Base-by-base conservation (phyloP, 1,140 invertebrate genomes). In the Drosophila takahashii region DNA sequence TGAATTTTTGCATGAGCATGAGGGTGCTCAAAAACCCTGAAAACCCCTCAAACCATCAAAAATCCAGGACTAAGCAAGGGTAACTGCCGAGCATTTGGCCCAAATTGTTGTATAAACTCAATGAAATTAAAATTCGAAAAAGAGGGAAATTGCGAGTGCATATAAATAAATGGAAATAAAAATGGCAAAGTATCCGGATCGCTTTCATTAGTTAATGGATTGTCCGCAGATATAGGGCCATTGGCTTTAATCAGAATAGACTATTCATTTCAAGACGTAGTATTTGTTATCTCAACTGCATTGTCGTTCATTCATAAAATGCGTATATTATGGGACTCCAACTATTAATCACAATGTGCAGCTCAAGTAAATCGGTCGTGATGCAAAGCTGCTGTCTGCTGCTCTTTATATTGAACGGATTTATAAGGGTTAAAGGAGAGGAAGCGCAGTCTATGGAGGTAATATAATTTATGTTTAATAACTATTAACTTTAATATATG, bases 191-290 rank as follows among this genome's bases (percentile, higher is more conserved):
- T 69, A 57, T 58, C 32, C 42, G 67, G 39, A 77, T 89, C 57
- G 72, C 15, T 87, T 89, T 89, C 84, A 89, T 89, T 89, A 89
- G 85, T 90, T 89, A 89, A 89, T 89, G 84, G 84, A 89, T 60
- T 66, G 39, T 32, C 41, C 15, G 52, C 22, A 45, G 37, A 48
- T 18, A 61, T 53, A 9, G 5, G 3, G 22, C 32, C 39, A 26
- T 61, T 59, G 37, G 56, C 56, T 57, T 45, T 75, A 79, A 84
- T 81, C 74, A 18, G 34, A 37, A 5, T 15, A 13, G 60, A 36
- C 7, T 27, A 27, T 16, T 10, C 13, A 11, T n/a, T 27, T 36
- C 27, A 2, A 34, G 50, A 44, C 22, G 18, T n/a, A 61, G 16
- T 16, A 48, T 36, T 36, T 26, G 44, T 16, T 39, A 48, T 64